Conservation (phyloP, 2,797 vertebrate genomes). For the Pogonophryne albipinna region DNA sequence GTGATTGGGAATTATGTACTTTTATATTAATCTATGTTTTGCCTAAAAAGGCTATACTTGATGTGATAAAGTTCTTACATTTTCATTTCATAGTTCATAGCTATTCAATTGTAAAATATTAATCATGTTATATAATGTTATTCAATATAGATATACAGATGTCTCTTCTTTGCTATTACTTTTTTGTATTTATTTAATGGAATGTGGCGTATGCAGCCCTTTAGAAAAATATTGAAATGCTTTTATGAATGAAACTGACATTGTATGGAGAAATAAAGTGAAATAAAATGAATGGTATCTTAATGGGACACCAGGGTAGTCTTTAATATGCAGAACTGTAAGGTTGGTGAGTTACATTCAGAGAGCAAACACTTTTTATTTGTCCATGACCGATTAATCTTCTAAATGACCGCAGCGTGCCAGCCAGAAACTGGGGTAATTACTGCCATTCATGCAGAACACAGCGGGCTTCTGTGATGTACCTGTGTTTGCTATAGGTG, state of each 20-base stretch:
- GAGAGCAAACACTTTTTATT: conserved; percentile 65
- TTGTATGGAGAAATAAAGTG: conserved; percentile 15
- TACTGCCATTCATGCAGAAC: conserved; percentile 66
- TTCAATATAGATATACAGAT: not conserved
- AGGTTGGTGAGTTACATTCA: conserved; percentile 38
- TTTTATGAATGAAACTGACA: conserved; percentile 12
- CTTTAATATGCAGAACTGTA: conserved; percentile 20
- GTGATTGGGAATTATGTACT: not conserved
- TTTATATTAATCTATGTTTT: not conserved
- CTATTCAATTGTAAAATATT: not conserved
- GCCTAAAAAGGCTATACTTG: not conserved
- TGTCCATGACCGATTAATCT: conserved; percentile 73
- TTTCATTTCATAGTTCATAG: not conserved
- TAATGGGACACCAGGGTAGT: not conserved
- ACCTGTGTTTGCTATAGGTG: conserved; percentile 51
- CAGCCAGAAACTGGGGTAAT: conserved; percentile 63
- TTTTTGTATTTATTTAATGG: not conserved
- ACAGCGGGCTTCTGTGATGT: conserved; percentile 54
- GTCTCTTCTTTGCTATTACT: not conserved
- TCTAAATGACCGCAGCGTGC: conserved; percentile 65
- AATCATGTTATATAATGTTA: not conserved
- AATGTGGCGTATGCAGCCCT: not conserved
- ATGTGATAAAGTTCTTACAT: not conserved
- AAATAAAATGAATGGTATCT: conserved; percentile 8
- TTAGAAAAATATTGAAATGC: not conserved